phyloP scores from a whole-genome alignment of 2,797 vertebrate species.

The Toxotes lorentzi region DNA sequence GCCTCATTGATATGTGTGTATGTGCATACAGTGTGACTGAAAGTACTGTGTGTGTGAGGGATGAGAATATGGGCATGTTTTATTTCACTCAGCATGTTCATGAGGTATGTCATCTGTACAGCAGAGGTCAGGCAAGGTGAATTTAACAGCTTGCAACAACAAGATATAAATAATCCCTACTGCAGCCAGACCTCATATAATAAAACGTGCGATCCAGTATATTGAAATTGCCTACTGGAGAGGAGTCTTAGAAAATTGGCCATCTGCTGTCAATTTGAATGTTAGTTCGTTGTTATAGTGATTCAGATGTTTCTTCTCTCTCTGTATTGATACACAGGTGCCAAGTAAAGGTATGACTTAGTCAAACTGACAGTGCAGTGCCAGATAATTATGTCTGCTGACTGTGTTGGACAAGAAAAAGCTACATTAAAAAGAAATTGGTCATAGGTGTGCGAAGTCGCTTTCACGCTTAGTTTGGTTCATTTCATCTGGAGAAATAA shows the following conservation, averaged over 20 bases:
- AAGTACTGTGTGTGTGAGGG: constrained; percentile 26
- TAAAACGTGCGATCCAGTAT: constrained; percentile 53
- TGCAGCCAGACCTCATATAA: constrained; percentile 62
- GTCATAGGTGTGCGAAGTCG: background rate
- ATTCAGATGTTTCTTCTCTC: constrained; percentile 44
- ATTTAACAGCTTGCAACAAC: constrained; percentile 70
- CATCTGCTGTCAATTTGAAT: constrained; percentile 78
- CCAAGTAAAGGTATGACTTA: background rate
- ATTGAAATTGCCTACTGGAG: constrained; percentile 72
- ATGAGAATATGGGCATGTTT: constrained; percentile 50
- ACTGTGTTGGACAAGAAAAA: background rate
- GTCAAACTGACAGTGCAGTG: background rate
- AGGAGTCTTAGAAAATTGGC: constrained; percentile 68
- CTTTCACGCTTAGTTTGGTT: background rate
- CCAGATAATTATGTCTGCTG: background rate
- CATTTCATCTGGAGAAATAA: background rate
- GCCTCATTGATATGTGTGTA: constrained; percentile 37
- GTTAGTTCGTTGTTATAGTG: constrained; percentile 50
- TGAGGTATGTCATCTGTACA: constrained; percentile 58
- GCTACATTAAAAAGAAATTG: background rate
- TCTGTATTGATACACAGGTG: constrained; percentile 19
- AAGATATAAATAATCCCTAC: constrained; percentile 64
- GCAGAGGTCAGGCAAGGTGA: constrained; percentile 77
- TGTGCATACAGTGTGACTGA: constrained; percentile 18
- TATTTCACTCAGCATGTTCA: constrained; percentile 61